Percentiles rank a stretch among this genome's conserved stretches.
Conservation (phyloP, 2,797 vertebrate species). For the Nasua narica region DNA sequence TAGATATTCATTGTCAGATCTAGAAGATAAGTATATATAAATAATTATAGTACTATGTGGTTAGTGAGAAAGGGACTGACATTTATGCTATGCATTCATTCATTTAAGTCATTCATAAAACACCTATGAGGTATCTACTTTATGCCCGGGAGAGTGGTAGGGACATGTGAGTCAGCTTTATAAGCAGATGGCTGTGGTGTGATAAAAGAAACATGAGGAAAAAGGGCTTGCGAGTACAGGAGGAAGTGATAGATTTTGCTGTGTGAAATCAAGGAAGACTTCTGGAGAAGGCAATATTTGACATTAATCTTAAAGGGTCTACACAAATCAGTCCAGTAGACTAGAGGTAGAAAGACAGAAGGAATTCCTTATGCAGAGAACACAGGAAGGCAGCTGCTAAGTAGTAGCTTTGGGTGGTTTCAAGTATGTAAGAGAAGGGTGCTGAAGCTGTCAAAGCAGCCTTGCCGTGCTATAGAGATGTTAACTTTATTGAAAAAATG, state of each 20-base stretch:
- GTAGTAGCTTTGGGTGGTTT: not conserved
- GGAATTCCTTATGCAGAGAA: not conserved
- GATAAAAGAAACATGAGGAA: not conserved
- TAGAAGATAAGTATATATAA: not conserved
- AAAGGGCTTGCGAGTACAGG: not conserved
- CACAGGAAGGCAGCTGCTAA: not conserved
- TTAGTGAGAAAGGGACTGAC: not conserved
- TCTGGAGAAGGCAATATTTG: not conserved
- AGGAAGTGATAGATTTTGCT: not conserved
- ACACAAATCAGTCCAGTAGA: not conserved
- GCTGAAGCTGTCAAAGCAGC: not conserved
- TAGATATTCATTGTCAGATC: not conserved
- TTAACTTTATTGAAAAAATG: not conserved
- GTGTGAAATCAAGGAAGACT: not conserved
- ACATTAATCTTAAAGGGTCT: not conserved
- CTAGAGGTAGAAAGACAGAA: not conserved
- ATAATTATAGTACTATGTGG: not conserved
- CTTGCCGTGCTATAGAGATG: not conserved
- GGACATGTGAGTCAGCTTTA: not conserved
- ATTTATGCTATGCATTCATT: not conserved
- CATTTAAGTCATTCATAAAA: not conserved
- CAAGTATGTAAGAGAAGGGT: not conserved
- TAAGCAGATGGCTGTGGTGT: not conserved
- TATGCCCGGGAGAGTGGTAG: not conserved
- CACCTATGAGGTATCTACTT: not conserved